A percentile compares a stretch with the other conserved stretches of the same genome.
Evolutionary conservation across 2,797 vertebrate genomes (phyloP).

Genomic region (Muscicapa striata): DNA sequence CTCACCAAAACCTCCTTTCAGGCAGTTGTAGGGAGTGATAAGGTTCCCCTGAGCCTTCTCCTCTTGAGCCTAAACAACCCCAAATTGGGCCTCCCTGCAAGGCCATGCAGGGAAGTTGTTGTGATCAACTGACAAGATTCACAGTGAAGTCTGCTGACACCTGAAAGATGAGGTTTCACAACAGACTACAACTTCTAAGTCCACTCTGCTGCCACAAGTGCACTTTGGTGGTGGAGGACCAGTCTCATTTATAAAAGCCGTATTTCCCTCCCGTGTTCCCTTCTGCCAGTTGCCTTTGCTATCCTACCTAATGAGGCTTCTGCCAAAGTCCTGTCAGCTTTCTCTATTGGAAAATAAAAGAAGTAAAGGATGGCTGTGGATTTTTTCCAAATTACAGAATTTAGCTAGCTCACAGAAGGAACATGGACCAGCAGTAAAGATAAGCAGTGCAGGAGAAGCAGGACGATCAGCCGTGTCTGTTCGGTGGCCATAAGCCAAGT

Average conservation of each 20-base stretch:
- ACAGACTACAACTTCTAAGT: neutral
- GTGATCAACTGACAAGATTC: neutral
- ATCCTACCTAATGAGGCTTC: neutral
- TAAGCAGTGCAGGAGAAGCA: neutral
- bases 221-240: neutral
- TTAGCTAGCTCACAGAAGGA: neutral
- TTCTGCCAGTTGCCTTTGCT: neutral
- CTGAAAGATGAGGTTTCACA: neutral
- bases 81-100: rapidly evolving
- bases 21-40: neutral
- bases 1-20: neutral
- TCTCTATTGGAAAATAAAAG: neutral
- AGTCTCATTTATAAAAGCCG: neutral
- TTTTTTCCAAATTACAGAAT: neutral
- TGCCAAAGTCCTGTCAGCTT: neutral
- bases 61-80: neutral
- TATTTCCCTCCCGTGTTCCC: neutral
- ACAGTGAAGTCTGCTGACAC: neutral
- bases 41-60: neutral
- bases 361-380: rapidly evolving
- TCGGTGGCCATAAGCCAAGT: neutral
- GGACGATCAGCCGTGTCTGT: neutral
- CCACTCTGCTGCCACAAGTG: rapidly evolving
- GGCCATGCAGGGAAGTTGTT: neutral
- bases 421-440: neutral